Evolutionary conservation across 2,888 invertebrate species (phyloP), one percentile per base, ranked within the genome.

Genomic region (Uropetala carovei): DNA sequence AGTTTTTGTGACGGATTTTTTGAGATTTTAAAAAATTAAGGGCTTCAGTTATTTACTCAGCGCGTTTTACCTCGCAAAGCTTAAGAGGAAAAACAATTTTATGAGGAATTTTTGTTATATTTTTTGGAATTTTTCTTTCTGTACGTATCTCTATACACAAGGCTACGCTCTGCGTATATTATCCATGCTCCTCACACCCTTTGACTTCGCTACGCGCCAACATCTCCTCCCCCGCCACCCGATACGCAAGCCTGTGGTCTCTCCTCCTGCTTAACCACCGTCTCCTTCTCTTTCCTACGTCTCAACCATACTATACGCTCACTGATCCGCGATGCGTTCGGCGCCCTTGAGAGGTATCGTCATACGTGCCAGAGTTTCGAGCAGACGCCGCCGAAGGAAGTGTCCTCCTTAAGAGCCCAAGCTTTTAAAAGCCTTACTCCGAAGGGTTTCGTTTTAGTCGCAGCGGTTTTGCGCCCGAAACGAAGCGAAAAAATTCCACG

Each of bases 331-430:
- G 43, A 64, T 68, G 89, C 56, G 64, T 68, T 43, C 68, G 64
- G 43, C 60, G 86, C 89, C 89, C 86, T 86, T 86, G 86, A 59
- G 22, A 58, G 57, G 60, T 64, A 89, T 89, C 60, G 89, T 89
- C 89, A 89, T 89, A 64, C 64, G 64, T 64, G 59, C 30, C 16
- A 30, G 86, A 22, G 86, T 30, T 58, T 30, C 59, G 83, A 59
- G 59, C 60, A 64, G 83, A 83, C 13, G 83, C 16, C 56, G 57
- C 14, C 56, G 56, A 14, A 5, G 82, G 18, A 64, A 7, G n/a
- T 43, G 27, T 30, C 83, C 83, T 83, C 83, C 43, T 57, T 56
- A 43, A 16, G 56, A 30, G 43, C 60, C 43, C 83, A 43, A 56
- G 10, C 83, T n/a, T 83, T 83, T 43, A 43, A 83, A 83, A 18